These are phyloP conservation scores for Boulengeromyrus knoepffleri DNA, from an alignment of 2,113 vertebrate genomes.

Conservation along the genomic window DNA sequence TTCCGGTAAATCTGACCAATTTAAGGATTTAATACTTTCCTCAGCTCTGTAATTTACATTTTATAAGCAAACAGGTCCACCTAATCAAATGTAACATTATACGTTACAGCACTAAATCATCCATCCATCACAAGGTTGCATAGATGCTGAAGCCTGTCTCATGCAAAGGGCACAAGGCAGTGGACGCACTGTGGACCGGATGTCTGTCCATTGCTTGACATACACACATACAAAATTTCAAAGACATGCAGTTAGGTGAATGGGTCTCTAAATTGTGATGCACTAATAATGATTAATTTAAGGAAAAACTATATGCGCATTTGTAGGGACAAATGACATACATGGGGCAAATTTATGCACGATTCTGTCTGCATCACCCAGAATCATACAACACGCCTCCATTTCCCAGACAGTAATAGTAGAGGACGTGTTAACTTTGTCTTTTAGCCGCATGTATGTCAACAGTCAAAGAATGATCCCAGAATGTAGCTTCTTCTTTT, in stretches of 20 bases:
- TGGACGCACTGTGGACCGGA: neutral
- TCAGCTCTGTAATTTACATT: neutral
- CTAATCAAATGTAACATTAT: neutral
- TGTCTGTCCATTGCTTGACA: neutral
- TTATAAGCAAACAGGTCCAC: neutral
- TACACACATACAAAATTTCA: neutral
- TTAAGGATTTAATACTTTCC: neutral
- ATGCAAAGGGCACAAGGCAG: neutral
- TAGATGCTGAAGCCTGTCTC: neutral
- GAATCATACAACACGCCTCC: neutral
- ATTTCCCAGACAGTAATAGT: neutral
- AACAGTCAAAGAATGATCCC: constrained; percentile 27
- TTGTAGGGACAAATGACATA: neutral
- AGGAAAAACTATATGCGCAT: too few species aligned
- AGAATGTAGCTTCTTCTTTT: neutral
- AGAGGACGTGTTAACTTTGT: neutral
- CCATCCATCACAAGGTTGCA: neutral
- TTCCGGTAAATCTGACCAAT: neutral
- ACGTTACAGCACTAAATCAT: neutral
- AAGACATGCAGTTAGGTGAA: neutral
- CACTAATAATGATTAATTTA: neutral
- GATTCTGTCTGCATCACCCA: neutral
- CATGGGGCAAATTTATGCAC: neutral
- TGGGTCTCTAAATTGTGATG: neutral
- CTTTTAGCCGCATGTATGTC: neutral